Base-by-base conservation (phyloP, 2,888 invertebrate genomes). In the Parnassius orleans region DNA sequence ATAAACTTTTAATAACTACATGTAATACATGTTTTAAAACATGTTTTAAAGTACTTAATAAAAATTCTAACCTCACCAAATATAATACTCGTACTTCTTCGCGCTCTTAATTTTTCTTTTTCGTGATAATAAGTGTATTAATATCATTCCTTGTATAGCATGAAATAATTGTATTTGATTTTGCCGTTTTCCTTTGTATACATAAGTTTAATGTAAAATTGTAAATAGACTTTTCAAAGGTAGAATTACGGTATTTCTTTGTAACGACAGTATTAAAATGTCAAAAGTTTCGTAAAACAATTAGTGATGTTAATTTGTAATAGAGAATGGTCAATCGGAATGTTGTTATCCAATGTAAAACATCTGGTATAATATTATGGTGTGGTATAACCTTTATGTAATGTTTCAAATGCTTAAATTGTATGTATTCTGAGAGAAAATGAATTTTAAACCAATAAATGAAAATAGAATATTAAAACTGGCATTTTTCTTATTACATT, bases 401-500 rank as follows among this genome's bases (percentile, higher is more conserved):
- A 19, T 53, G 50, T 55, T 44, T 47, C 46, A 33, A 61, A 14
- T n/a, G 60, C 51, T 61, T 58, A 10, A 14, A 15, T 42, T 51
- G 19, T 61, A 44, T 61, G 44, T 51, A 50, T 33, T 33, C 41
- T 11, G 44, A 55, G 44, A 50, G 55, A 15, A 54, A 61, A 55
- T 41, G 12, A 61, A 14, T 50, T 59, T 59, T 53, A 53, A 59
- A 5, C 41, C 12, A 19, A 53, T 60, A 60, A 47, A 53, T 53
- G 2, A 53, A 47, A n/a, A 42, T 53, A 48, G 53, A 48, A 33
- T 33, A 42, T 47, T 19, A 42, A 19, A 47, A 15, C n/a, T 1
- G 19, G 11, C 41, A 2, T 41, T 41, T 41, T 53, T 9, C n/a
- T 14, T 51, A 10, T 33, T 33, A 5, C 33, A 33, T 19, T 19